Evolutionary conservation across 2,888 invertebrate species (phyloP).

Genomic region (Dione juno): DNA sequence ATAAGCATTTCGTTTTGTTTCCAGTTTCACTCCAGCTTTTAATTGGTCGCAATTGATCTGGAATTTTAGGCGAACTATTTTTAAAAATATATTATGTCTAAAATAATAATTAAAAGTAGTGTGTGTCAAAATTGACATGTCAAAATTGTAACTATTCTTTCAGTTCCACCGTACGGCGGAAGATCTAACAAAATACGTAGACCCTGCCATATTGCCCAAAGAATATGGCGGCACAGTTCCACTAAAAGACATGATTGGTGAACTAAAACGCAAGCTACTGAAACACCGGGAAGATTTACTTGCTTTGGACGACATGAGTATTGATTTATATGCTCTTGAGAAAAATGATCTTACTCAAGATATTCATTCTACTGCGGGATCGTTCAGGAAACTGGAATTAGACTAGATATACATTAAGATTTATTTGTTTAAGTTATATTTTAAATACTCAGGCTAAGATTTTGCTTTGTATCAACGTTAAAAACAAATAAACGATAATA

Average conservation of each 20-base stretch:
- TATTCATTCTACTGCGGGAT: slow-evolving; percentile 90
- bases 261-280: slow-evolving; percentile 86
- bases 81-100: too few species aligned
- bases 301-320: slow-evolving; percentile 89
- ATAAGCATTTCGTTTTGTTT: background rate
- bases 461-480: background rate
- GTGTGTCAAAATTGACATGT: too few species aligned
- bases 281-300: slow-evolving; percentile 86
- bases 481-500: background rate
- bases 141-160: slow-evolving; percentile 22
- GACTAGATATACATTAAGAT: slow-evolving; percentile 77
- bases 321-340: slow-evolving; percentile 86
- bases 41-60: too few species aligned
- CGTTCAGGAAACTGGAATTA: slow-evolving; percentile 92
- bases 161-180: slow-evolving; percentile 90
- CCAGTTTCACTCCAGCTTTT: too few species aligned
- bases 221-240: slow-evolving; percentile 95
- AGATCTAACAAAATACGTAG: slow-evolving; percentile 88
- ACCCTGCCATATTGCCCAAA: slow-evolving; percentile 90
- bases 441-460: slow-evolving; percentile 12
- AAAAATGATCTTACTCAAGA: slow-evolving; percentile 86
- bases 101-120: too few species aligned
- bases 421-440: slow-evolving; percentile 3
- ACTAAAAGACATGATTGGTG: slow-evolving; percentile 90
- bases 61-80: too few species aligned